Conservation (phyloP, 2,113 vertebrate genomes). For the Petrocephalus microphthalmus region DNA sequence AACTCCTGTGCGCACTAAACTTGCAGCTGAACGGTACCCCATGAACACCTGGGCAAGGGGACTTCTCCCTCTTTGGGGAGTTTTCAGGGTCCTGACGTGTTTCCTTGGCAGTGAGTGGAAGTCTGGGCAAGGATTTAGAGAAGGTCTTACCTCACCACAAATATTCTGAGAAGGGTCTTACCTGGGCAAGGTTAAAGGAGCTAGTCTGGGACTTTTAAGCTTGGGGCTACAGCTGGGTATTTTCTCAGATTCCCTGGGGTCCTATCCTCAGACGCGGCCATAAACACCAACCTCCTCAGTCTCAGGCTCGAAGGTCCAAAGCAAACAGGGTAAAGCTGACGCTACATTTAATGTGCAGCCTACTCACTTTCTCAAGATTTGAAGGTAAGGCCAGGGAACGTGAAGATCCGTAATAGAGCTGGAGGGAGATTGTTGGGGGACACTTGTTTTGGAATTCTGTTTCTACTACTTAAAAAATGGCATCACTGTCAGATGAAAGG, state of each 20-base stretch:
- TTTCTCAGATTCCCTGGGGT: not conserved
- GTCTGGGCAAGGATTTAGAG: not conserved
- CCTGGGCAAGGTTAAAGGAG: not conserved
- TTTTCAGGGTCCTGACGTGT: not conserved
- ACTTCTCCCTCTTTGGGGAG: not conserved
- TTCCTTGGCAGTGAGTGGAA: not conserved
- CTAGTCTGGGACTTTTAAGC: not conserved
- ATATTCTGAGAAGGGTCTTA: not conserved
- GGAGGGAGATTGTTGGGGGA: not conserved
- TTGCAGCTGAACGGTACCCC: not conserved
- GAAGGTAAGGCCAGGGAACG: not conserved
- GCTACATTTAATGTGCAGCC: not conserved
- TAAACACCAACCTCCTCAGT: not conserved
- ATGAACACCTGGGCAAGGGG: not conserved
- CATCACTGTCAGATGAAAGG: not conserved
- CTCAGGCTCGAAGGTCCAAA: not conserved
- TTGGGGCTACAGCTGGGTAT: not conserved
- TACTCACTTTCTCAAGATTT: not conserved
- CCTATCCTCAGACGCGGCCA: not conserved
- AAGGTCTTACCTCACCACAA: constrained; percentile 14
- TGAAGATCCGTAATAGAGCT: not conserved
- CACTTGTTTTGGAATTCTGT: not conserved
- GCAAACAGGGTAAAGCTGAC: not conserved
- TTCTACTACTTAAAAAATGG: not conserved
- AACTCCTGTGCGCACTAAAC: not conserved